Evolutionary conservation across 2,113 vertebrate species (phyloP).

Genomic region (Erythrocebus patas): DNA sequence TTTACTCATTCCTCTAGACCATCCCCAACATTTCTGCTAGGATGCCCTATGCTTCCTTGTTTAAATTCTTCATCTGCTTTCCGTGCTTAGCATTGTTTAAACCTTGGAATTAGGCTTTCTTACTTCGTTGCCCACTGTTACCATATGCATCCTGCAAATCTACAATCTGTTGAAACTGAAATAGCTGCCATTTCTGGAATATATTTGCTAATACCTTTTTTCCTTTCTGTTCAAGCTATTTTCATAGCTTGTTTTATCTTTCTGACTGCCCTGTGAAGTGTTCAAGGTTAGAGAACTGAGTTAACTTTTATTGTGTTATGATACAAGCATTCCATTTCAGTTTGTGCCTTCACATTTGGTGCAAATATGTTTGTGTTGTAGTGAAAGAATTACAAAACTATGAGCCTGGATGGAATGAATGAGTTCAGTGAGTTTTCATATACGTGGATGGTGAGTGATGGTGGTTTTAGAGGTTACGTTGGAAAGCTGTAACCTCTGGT

Average conservation of each 20-base stretch:
- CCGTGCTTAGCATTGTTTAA: conserved; percentile 17
- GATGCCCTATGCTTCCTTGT: neutral
- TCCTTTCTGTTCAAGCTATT: neutral
- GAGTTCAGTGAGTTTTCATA: neutral
- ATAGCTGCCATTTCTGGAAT: conserved; percentile 41
- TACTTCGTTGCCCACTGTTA: neutral
- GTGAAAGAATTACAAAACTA: neutral
- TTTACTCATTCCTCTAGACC: neutral
- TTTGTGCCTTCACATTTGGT: neutral
- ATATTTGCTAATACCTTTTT: neutral
- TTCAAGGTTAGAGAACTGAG: neutral
- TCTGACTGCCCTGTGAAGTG: neutral
- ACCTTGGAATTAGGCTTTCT: neutral
- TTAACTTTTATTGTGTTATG: neutral
- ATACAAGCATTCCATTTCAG: neutral
- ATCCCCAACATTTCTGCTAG: neutral
- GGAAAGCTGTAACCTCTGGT: neutral
- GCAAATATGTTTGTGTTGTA: neutral
- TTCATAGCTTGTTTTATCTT: neutral
- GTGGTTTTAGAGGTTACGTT: neutral
- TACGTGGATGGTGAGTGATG: neutral
- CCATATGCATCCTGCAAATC: conserved; percentile 4
- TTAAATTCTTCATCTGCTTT: conserved; percentile 9
- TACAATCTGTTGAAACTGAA: neutral
- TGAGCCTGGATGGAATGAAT: neutral